Percentiles rank a stretch among this genome's conserved stretches.
These are phyloP conservation scores for Calliphora vomitoria DNA, from an alignment of 2,888 invertebrate species.

Conservation along the genomic window DNA sequence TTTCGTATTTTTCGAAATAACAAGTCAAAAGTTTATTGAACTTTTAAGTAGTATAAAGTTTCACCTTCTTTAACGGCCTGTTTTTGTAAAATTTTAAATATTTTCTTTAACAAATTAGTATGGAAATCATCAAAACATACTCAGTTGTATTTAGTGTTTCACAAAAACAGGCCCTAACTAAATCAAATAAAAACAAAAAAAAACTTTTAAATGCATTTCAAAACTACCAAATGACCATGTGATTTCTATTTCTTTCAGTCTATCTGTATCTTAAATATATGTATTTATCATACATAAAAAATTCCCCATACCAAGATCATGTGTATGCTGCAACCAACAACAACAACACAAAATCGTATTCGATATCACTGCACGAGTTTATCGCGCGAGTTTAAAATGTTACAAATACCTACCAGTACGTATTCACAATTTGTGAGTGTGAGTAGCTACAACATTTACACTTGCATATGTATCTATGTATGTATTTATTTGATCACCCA, in stretches of 20 bases:
- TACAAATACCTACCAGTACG: conserved; percentile 9
- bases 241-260: conserved; percentile 19
- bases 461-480: background rate
- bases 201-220: conserved; percentile 1
- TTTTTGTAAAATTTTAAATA: no score
- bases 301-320: conserved; percentile 20
- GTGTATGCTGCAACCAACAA: conserved; percentile 2
- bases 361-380: conserved; percentile 66
- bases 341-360: conserved; percentile 29
- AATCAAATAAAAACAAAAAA: background rate
- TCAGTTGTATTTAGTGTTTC: no score
- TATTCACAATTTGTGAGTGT: background rate
- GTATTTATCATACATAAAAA: conserved; percentile 2
- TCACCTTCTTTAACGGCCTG: conserved; percentile 4
- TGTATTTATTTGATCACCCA: conserved; percentile 33
- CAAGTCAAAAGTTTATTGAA: background rate
- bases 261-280: background rate
- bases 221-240: conserved; percentile 8
- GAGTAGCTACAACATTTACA: conserved; percentile 16
- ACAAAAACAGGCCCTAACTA: background rate
- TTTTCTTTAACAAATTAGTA: no score
- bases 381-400: conserved; percentile 64
- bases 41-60: conserved; percentile 14
- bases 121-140: no score
- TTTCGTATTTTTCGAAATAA: no score